phyloP scores from a whole-genome alignment of 2,797 vertebrate genomes.

The Alca torda region DNA sequence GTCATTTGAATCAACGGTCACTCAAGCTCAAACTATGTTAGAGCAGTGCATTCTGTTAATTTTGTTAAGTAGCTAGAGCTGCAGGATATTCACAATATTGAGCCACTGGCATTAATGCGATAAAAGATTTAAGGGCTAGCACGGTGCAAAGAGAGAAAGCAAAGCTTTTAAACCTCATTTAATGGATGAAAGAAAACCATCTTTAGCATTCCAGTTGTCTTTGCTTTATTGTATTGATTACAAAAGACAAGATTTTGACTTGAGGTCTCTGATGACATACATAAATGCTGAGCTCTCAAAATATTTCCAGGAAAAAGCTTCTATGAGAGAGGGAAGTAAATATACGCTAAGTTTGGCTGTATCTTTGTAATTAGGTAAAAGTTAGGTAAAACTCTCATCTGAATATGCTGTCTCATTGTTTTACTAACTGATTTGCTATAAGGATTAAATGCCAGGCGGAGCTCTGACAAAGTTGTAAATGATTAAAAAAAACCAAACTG shows the following conservation, averaged over 20 bases:
- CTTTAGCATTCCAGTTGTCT: slow-evolving; percentile 32
- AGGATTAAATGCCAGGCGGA: not conserved
- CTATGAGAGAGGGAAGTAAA: not conserved
- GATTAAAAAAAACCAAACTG: not conserved
- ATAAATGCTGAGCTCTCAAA: not conserved
- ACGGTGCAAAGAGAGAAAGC: not conserved
- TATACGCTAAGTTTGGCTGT: not conserved
- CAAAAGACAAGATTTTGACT: slow-evolving; percentile 4
- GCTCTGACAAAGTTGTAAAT: not conserved
- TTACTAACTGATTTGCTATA: not conserved
- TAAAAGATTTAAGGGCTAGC: slow-evolving; percentile 29
- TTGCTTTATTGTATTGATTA: slow-evolving; percentile 20
- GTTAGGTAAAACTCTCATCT: not conserved
- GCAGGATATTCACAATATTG: slow-evolving; percentile 12
- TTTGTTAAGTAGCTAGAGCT: slow-evolving; percentile 30
- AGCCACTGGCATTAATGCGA: slow-evolving; percentile 14
- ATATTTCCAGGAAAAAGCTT: not conserved
- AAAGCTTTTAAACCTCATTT: slow-evolving; percentile 50
- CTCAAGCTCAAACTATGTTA: not conserved
- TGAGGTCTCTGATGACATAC: not conserved
- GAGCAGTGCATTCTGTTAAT: slow-evolving; percentile 8
- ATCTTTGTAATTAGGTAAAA: not conserved
- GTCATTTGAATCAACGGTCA: not conserved
- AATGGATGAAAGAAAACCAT: not conserved
- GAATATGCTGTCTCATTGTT: not conserved